These are phyloP conservation scores for Zonitis immaculata DNA, from an alignment of 2,888 invertebrate species.

Conservation along the genomic window DNA sequence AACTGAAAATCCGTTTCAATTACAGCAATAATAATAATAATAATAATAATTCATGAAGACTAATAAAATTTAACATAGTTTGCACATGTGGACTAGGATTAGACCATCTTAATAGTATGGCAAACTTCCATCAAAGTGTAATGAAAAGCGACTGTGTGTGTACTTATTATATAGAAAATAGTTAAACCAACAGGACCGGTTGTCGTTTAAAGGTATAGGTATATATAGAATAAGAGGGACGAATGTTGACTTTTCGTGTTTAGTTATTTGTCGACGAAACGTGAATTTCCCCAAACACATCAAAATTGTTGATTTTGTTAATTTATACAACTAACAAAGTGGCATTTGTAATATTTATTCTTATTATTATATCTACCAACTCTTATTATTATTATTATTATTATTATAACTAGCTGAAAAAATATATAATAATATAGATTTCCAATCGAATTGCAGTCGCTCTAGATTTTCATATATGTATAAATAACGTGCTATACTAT, in stretches of 20 bases:
- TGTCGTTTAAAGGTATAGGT: too few species aligned
- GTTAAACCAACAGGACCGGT: slow-evolving; percentile 2
- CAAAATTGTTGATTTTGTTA: slow-evolving; percentile 17
- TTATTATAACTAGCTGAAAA: not conserved
- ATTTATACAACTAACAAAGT: slow-evolving; percentile 5
- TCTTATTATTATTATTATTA: not conserved
- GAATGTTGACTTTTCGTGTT: slow-evolving; percentile 11
- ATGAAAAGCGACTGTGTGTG: slow-evolving; percentile 8
- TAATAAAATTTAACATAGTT: slow-evolving; percentile 23
- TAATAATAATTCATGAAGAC: slow-evolving; percentile 15
- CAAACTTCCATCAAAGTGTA: slow-evolving; percentile 18
- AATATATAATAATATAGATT: too few species aligned
- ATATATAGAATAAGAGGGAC: not conserved
- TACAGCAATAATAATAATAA: slow-evolving; percentile 12
- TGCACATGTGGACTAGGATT: slow-evolving; percentile 22
- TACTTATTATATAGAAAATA: not conserved
- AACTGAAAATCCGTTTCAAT: slow-evolving; percentile 10
- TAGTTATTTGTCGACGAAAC: slow-evolving; percentile 3
- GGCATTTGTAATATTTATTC: too few species aligned
- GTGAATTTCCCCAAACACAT: slow-evolving; percentile 1
- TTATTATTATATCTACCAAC: too few species aligned
- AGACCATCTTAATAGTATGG: slow-evolving; percentile 15
- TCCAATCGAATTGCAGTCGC: too few species aligned
- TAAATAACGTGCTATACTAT: not conserved
- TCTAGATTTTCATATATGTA: too few species aligned